These are phyloP conservation scores for Erpetoichthys calabaricus DNA, from an alignment of 2,797 vertebrate genomes.

Conservation along the genomic window DNA sequence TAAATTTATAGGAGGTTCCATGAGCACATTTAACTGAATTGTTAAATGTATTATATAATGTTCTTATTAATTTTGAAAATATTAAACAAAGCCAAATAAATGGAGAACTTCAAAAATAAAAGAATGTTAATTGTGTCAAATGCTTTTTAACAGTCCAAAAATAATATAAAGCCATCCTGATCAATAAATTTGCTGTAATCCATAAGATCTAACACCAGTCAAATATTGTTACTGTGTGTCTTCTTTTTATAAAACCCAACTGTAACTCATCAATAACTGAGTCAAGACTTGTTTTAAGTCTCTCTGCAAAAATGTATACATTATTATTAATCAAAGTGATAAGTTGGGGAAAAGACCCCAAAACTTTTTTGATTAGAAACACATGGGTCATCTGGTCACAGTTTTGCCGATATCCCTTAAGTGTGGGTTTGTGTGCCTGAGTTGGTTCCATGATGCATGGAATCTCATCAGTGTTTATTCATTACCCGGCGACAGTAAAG, in stretches of 20 bases:
- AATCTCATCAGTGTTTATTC: too few species aligned
- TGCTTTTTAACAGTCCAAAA: neutral
- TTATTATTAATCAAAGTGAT: constrained; percentile 7
- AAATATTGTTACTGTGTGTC: constrained; percentile 10
- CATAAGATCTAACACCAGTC: constrained; percentile 2
- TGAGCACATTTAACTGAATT: neutral
- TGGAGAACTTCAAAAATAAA: constrained; percentile 4
- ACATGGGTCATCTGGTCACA: too few species aligned
- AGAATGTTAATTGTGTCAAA: neutral
- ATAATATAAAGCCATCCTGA: neutral
- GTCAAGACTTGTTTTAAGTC: constrained; percentile 2
- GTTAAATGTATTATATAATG: neutral
- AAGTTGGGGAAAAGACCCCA: neutral
- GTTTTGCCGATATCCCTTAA: too few species aligned
- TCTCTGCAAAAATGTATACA: constrained; percentile 7
- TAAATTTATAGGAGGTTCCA: constrained; percentile 1
- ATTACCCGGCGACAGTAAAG: too few species aligned
- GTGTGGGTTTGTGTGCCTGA: too few species aligned
- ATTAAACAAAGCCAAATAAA: constrained; percentile 7
- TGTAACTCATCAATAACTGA: constrained; percentile 7
- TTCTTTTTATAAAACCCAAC: constrained; percentile 11
- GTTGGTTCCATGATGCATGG: too few species aligned
- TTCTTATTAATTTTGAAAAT: neutral
- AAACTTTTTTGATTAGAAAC: too few species aligned
- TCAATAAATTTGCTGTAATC: constrained; percentile 7